A percentile compares a stretch with the other conserved stretches of the same genome.
Evolutionary conservation across 2,113 vertebrate species (phyloP).

Genomic region (Antennarius striatus): DNA sequence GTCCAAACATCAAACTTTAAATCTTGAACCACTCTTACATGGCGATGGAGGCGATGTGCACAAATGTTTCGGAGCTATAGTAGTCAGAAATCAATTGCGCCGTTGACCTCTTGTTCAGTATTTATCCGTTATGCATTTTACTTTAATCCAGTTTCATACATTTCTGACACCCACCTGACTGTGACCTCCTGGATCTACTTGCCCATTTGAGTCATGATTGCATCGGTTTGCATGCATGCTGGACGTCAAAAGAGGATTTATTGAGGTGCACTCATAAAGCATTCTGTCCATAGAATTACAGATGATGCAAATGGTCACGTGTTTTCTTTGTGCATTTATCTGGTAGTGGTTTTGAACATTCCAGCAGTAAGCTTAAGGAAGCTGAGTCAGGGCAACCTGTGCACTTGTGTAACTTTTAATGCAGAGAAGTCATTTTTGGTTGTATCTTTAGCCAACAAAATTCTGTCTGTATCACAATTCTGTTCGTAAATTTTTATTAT

Average conservation of each 20-base stretch:
- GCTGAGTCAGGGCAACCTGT: background rate
- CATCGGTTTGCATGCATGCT: background rate
- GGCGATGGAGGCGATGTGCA: constrained; percentile 1
- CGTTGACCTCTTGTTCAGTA: background rate
- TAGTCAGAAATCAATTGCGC: background rate
- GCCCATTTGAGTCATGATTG: background rate
- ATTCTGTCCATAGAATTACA: background rate
- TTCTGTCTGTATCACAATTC: background rate
- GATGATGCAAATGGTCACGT: background rate
- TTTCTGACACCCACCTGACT: background rate
- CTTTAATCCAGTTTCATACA: background rate
- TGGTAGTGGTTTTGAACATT: no score
- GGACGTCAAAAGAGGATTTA: no score
- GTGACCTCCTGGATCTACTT: background rate
- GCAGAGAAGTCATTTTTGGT: no score
- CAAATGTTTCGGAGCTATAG: background rate
- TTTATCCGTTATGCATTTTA: background rate
- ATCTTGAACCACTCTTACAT: constrained; percentile 18
- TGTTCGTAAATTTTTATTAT: background rate
- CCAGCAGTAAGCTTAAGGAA: background rate
- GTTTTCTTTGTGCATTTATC: no score
- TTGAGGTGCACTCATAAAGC: background rate
- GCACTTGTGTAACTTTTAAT: no score
- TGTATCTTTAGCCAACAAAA: background rate
- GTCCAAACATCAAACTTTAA: constrained; percentile 12